These are phyloP conservation scores for Australoheros scitulus DNA, from an alignment of 2,113 vertebrate species.

Conservation along the genomic window DNA sequence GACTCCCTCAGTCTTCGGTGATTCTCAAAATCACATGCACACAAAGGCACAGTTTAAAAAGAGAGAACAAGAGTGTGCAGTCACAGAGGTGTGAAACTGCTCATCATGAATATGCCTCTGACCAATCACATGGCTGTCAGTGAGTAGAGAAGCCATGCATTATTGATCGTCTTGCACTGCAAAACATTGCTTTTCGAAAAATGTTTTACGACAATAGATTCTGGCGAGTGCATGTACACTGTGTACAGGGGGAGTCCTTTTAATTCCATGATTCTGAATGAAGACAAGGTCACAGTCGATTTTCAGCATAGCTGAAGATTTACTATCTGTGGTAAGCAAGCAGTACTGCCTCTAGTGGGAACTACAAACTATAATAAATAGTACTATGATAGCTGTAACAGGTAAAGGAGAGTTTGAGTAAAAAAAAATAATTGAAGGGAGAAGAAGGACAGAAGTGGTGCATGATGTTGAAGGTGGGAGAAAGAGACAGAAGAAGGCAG, in stretches of 20 bases:
- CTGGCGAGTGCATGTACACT: not conserved
- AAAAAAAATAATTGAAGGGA: not conserved
- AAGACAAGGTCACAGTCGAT: slow-evolving; percentile 25
- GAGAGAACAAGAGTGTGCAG: not conserved
- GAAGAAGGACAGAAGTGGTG: not conserved
- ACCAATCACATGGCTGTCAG: slow-evolving; percentile 60
- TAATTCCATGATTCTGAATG: slow-evolving; percentile 26
- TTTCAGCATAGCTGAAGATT: not conserved
- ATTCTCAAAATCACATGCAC: slow-evolving; percentile 6
- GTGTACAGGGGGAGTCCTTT: slow-evolving; percentile 23
- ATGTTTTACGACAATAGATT: slow-evolving; percentile 63
- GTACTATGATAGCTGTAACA: not conserved
- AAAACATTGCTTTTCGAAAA: slow-evolving; percentile 64
- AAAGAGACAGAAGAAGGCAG: not conserved
- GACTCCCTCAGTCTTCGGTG: not conserved
- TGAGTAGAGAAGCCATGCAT: slow-evolving; percentile 58
- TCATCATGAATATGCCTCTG: slow-evolving; percentile 64
- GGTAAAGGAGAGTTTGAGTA: not conserved
- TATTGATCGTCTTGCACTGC: slow-evolving; percentile 59
- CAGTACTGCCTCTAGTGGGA: not conserved
- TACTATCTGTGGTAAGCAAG: not conserved
- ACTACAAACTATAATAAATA: not conserved
- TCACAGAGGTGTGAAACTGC: slow-evolving; percentile 28
- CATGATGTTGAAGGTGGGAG: not conserved
- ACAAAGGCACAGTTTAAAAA: not conserved